phyloP scores from a whole-genome alignment of 2,888 invertebrate genomes.

The Drosophila niveifrons region DNA sequence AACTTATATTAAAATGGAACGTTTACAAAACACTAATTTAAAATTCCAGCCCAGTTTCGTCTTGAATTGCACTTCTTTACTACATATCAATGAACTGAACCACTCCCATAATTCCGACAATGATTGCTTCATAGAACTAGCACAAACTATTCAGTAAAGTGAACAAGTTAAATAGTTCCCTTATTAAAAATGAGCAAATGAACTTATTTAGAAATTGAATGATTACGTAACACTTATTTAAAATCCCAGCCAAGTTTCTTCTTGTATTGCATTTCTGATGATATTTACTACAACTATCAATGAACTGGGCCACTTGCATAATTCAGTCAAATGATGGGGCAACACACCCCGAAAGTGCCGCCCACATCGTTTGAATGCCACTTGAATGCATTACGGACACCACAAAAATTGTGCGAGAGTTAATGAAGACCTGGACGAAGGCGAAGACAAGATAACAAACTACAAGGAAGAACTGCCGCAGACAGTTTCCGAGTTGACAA shows the following conservation, averaged over 20 bases:
- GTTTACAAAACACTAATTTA: too few species aligned
- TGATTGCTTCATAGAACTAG: too few species aligned
- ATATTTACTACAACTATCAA: not conserved
- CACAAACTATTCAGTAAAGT: too few species aligned
- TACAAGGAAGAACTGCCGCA: constrained; percentile 11
- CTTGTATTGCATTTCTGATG: not conserved
- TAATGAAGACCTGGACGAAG: not conserved
- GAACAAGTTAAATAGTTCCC: too few species aligned
- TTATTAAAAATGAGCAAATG: not conserved
- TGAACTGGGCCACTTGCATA: constrained; percentile 14
- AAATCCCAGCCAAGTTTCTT: too few species aligned
- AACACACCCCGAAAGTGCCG: not conserved
- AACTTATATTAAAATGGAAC: too few species aligned
- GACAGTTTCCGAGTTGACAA: constrained; percentile 17
- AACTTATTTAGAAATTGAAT: too few species aligned
- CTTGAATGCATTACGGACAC: constrained; percentile 41
- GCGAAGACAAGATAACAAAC: constrained; percentile 16
- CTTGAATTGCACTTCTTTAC: too few species aligned
- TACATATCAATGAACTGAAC: too few species aligned
- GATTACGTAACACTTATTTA: too few species aligned
- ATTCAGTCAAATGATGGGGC: constrained; percentile 5
- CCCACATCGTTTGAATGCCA: constrained; percentile 25
- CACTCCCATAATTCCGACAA: too few species aligned
- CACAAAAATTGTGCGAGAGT: constrained; percentile 8
- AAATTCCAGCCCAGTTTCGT: too few species aligned